These are phyloP conservation scores for Tryphoninae sp. DNA, from an alignment of 2,888 invertebrate genomes.

Conservation along the genomic window DNA sequence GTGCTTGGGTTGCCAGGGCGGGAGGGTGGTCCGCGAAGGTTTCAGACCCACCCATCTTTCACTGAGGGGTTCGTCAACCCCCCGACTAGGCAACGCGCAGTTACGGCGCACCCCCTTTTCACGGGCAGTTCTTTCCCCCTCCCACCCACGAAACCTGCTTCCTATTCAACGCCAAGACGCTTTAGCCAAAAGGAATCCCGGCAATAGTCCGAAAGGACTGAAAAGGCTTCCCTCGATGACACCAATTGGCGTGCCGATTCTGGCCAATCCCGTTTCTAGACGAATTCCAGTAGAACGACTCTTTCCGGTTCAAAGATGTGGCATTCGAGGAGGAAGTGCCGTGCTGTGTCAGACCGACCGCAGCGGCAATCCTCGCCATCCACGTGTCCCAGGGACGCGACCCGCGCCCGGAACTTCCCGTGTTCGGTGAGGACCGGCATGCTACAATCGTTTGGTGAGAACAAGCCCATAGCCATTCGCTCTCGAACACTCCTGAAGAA, in stretches of 20 bases:
- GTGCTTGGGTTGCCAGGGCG: not conserved
- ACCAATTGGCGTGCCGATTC: not conserved
- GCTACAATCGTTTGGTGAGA: constrained; percentile 15
- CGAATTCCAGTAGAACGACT: not conserved
- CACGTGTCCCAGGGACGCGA: constrained; percentile 15
- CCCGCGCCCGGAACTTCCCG: constrained; percentile 48
- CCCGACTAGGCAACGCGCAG: not conserved
- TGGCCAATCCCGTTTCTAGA: not conserved
- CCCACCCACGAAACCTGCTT: not conserved
- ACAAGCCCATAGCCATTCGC: constrained; percentile 17
- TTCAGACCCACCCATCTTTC: not conserved
- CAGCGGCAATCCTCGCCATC: not conserved
- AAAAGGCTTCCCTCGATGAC: not conserved
- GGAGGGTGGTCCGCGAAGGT: not conserved
- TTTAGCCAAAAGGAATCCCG: not conserved
- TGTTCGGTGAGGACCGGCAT: constrained; percentile 58
- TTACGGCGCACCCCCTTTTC: not conserved
- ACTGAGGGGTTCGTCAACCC: not conserved
- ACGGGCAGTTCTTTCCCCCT: not conserved
- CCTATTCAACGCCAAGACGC: not conserved
- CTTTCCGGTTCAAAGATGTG: no score
- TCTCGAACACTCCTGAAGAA: constrained; percentile 12
- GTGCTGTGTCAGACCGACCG: no score
- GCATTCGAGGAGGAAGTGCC: no score
- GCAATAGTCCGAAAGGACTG: not conserved